Conservation (phyloP, 2,888 invertebrate genomes). For the Eilema depressum region DNA sequence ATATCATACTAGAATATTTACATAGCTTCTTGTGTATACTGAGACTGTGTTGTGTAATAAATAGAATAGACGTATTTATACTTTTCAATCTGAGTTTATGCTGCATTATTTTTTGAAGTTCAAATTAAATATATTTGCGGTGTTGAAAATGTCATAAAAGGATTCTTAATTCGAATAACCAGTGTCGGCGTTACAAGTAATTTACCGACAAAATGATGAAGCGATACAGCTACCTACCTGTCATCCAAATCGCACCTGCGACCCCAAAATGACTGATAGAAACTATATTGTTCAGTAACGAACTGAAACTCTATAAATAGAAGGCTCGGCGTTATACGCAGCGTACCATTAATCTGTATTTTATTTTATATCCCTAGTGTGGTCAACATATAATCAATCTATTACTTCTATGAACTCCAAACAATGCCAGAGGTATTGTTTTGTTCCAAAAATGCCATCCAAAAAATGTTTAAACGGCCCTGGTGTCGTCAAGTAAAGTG, state of each 20-base stretch:
- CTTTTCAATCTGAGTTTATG: constrained; percentile 6
- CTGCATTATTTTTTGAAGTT: background rate
- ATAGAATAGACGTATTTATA: constrained; percentile 5
- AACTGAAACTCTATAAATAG: background rate
- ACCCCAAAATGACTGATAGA: background rate
- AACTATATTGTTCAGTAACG: background rate
- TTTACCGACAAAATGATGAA: constrained; percentile 2
- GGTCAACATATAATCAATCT: too few species aligned
- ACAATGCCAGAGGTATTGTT: too few species aligned
- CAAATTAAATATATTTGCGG: too few species aligned
- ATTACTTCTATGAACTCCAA: too few species aligned
- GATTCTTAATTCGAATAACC: background rate
- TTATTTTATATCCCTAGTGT: background rate
- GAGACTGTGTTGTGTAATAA: constrained; percentile 2
- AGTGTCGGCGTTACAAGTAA: background rate
- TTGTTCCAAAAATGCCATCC: too few species aligned
- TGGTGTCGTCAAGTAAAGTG: too few species aligned
- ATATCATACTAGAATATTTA: background rate
- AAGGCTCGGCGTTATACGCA: background rate
- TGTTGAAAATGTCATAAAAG: background rate
- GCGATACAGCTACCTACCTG: background rate
- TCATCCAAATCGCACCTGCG: background rate
- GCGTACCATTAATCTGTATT: background rate
- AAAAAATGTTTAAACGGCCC: too few species aligned
- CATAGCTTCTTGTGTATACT: background rate